These are phyloP conservation scores for Alouatta palliata DNA, from an alignment of 2,113 vertebrate genomes.

Conservation along the genomic window DNA sequence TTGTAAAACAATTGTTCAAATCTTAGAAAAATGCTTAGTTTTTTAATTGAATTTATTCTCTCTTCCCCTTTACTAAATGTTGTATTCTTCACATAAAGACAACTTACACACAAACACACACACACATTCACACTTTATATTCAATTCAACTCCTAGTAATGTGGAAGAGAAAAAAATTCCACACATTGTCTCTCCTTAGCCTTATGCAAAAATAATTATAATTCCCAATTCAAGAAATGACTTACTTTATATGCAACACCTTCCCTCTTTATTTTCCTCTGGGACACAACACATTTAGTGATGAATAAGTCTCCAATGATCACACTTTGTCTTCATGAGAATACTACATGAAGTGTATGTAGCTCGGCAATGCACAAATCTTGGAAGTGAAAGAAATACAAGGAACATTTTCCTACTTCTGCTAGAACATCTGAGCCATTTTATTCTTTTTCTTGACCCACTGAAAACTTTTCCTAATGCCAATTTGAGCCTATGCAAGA, in stretches of 20 bases:
- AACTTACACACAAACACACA: not conserved
- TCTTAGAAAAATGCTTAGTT: not conserved
- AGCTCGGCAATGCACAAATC: not conserved
- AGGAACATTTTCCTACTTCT: not conserved
- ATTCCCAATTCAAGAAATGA: not conserved
- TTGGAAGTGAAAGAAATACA: not conserved
- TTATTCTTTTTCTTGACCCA: not conserved
- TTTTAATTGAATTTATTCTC: not conserved
- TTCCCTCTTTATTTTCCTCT: not conserved
- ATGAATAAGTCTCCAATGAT: not conserved
- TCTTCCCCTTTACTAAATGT: not conserved
- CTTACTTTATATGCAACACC: not conserved
- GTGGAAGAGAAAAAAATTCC: not conserved
- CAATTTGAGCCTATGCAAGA: not conserved
- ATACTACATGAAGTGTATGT: not conserved
- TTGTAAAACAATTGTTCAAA: not conserved
- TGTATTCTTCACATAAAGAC: not conserved
- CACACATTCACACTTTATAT: not conserved
- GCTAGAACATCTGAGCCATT: not conserved
- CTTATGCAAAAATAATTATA: not conserved
- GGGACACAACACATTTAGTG: not conserved
- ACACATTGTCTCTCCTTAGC: not conserved
- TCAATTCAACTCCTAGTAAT: not conserved
- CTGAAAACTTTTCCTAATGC: not conserved
- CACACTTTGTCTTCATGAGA: not conserved